Base-by-base conservation (phyloP, 2,113 vertebrate species). In the Benitochromis conjunctus region DNA sequence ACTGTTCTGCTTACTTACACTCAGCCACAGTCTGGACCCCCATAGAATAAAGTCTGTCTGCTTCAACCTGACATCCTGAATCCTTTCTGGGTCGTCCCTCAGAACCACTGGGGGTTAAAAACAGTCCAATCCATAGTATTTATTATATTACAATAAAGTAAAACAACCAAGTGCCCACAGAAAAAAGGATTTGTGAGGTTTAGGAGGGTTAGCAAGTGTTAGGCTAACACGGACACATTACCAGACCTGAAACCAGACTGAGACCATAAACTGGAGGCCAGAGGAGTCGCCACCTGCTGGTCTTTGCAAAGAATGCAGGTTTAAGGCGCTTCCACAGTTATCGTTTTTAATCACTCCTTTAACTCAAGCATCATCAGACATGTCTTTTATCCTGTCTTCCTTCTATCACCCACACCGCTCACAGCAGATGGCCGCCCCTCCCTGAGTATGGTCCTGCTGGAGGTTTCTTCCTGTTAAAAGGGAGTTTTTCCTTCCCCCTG, bases 341-440 rank as follows among this genome's bases (percentile, higher is more conserved):
- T 21, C 0, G 14, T 26, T 26, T 26, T 48, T 26, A 29, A 18
- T 29, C 21, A 11, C 66, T 26, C 8, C 21, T 46, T 26, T 18
- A 46, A 46, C 1, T 0, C 62, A 24, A 69, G 43, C 21, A 14
- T 7, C 7, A 18, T 71, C 13, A 46, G 38, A 71, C 1, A 0
- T 71, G 31, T 64, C 60, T 64, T 64, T 64, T 64, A 38, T 38
- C 60, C 60, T 7, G 60, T 64, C 60, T 64, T 64, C 31, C 31
- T 64, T 36, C 31, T 64, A 9, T 64, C 60, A n/a, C 3, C 6
- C 6, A 2, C n/a, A 12, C 60, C 31, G 0, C 0, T 64, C 10
- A 0, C 31, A 36, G 6, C 60, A 64, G 60, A 64, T 64, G 31
- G 60, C 60, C 1, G 1, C 18, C 31, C 60, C 3, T 64, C 31